Evolutionary conservation across 2,888 invertebrate species (phyloP), one percentile per base, ranked within the genome.

Genomic region (Elaeidobius kamerunicus): DNA sequence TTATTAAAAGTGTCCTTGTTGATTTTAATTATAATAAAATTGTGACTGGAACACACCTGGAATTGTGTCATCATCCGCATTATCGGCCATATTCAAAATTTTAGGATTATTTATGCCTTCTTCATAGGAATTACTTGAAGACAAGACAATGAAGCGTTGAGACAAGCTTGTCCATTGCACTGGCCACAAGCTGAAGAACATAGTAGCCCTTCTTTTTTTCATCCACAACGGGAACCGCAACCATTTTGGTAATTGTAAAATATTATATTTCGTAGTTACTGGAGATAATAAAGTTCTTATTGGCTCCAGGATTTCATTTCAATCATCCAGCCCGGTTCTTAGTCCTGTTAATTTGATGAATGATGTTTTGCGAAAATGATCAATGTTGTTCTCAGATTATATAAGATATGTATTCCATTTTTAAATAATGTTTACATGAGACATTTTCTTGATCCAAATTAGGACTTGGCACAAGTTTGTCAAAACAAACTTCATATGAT

Each of bases 401-500:
- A 14, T 2, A 42, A 28, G 42, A 42, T 7, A 20, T 16, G 16
- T 28, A 16, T 9, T 30, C 42, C 15, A 28, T 42, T 20, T 42
- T 28, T 16, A 30, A 11, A 28, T 15, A 42, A 42, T 41, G 12
- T 23, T 41, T 41, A 14, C 12, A 27, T n/a, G 27, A 28, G 27
- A n/a, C 38, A 38, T 23, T 27, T 23, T 41, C 12, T 19, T 39
- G 17, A 14, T 19, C 19, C 4, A 41, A 41, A 27, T 27, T 60
- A 60, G 61, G 50, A 58, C 67, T 65, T 58, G 55, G 43, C 60
- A 66, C 67, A 57, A 60, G 62, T 65, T 65, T 63, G 52, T 66
- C 66, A 55, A 68, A 70, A 63, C 60, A 61, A 61, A 69, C 64
- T 67, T 67, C 64, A 61, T 64, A 67, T 36, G 67, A 59, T 65